A percentile compares a stretch with the other conserved stretches of the same genome.
Conservation (phyloP, 2,888 invertebrate species). For the Eucriotettix oculatus region DNA sequence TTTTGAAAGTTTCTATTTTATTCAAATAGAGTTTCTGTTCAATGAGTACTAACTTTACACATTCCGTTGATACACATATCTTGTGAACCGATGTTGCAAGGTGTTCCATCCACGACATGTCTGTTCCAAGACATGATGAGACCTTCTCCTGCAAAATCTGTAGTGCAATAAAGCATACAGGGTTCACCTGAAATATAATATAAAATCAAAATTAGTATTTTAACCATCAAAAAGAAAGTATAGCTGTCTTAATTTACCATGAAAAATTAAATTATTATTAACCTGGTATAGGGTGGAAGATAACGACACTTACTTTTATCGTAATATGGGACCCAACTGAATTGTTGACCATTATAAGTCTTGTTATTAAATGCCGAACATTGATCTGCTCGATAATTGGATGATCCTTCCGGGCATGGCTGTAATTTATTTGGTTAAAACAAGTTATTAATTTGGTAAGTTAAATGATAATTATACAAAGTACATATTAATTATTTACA, state of each 20-base stretch:
- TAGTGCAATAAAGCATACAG: constrained; percentile 65
- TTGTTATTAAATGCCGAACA: background rate
- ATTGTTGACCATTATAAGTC: background rate
- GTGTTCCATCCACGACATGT: constrained; percentile 67
- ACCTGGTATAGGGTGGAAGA: too few relatives aligned
- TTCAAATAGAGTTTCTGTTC: too few relatives aligned
- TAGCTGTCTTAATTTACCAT: too few relatives aligned
- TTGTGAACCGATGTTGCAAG: constrained; percentile 62
- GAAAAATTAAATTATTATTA: too few relatives aligned
- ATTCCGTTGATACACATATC: constrained; percentile 70
- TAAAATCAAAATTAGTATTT: background rate
- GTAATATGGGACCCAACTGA: background rate
- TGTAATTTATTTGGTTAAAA: background rate
- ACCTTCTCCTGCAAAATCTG: constrained; percentile 35
- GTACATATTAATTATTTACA: too few relatives aligned
- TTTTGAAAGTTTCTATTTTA: too few relatives aligned
- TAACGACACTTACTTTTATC: background rate
- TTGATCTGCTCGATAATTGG: background rate
- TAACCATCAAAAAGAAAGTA: too few relatives aligned
- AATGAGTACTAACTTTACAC: constrained; percentile 45
- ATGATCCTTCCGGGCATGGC: background rate
- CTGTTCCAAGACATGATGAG: constrained; percentile 59
- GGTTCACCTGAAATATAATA: constrained; percentile 39
- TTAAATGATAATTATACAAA: too few relatives aligned
- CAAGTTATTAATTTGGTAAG: too few relatives aligned